phyloP scores from a whole-genome alignment of 2,888 invertebrate species.

The Dolichomitus sp. region DNA sequence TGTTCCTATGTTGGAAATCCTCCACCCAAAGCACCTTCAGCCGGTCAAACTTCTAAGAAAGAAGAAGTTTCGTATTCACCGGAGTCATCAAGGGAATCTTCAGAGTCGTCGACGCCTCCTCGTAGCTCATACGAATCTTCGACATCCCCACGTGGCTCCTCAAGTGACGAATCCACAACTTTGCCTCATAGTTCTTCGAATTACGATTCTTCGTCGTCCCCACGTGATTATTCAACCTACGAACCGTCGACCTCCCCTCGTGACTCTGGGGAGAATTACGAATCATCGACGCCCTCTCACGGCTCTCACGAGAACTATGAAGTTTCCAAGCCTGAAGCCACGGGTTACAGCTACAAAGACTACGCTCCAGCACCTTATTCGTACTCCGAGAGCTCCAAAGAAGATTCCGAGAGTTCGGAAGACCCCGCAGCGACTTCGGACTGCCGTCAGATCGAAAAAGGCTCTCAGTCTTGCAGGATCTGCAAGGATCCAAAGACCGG shows the following conservation, averaged over 20 bases:
- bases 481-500: conserved; percentile 88
- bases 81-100: conserved; percentile 1
- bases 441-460: conserved; percentile 73
- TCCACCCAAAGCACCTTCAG: background rate
- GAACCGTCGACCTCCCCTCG: background rate
- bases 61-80: conserved; percentile 12
- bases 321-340: background rate
- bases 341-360: conserved; percentile 7
- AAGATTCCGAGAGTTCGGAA: conserved; percentile 26
- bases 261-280: background rate
- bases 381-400: background rate
- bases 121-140: conserved; percentile 6
- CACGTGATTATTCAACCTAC: background rate
- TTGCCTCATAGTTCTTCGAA: conserved; percentile 1
- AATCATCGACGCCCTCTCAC: background rate
- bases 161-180: background rate
- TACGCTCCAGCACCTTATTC: conserved; percentile 3
- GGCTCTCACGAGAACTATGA: conserved; percentile 18
- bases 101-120: background rate
- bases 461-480: conserved; percentile 86
- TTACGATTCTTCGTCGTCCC: background rate
- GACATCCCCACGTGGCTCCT: background rate
- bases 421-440: conserved; percentile 31
- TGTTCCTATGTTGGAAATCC: conserved; percentile 90
- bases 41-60: background rate